Conservation (phyloP, 1,140 invertebrate species). For the Drosophila quadrilineata region DNA sequence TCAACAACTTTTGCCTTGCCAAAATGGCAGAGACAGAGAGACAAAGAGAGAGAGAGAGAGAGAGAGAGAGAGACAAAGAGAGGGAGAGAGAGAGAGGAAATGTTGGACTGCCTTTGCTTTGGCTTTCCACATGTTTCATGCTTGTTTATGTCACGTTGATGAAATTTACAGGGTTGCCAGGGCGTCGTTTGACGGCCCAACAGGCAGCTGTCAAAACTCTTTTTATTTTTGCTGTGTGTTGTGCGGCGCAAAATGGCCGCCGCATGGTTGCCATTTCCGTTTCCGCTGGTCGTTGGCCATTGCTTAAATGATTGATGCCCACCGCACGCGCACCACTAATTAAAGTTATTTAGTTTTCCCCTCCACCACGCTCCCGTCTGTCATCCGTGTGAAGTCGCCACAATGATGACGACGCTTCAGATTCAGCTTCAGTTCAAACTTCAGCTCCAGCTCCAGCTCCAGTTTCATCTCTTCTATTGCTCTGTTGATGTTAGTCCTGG, state of each 20-base stretch:
- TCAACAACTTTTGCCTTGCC: constrained; percentile 69
- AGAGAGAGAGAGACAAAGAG: too few relatives aligned
- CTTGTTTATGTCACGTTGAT: constrained; percentile 45
- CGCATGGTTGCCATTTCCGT: constrained; percentile 43
- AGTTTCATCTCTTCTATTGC: too few relatives aligned
- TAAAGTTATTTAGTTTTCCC: constrained; percentile 78
- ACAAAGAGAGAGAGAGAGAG: too few relatives aligned
- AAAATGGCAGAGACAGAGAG: constrained; percentile 19
- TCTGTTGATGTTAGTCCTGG: constrained; percentile 3
- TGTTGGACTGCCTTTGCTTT: too few relatives aligned
- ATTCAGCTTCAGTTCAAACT: too few relatives aligned
- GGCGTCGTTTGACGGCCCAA: constrained; percentile 24
- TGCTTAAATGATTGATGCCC: constrained; percentile 57
- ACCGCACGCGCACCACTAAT: constrained; percentile 64
- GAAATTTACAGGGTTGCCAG: constrained; percentile 50
- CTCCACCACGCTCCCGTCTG: too few relatives aligned
- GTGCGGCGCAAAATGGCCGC: constrained; percentile 39
- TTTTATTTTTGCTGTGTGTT: too few relatives aligned
- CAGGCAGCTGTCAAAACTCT: constrained; percentile 54
- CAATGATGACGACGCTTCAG: background rate
- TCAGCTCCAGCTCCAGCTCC: too few relatives aligned
- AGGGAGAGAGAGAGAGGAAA: too few relatives aligned
- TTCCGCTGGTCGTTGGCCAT: constrained; percentile 27
- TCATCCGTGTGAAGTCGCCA: constrained; percentile 25
- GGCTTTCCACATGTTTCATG: constrained; percentile 30